Percentiles rank a stretch among this genome's conserved stretches.
phyloP scores from a whole-genome alignment of 2,113 vertebrate species.

The Kryptolebias marmoratus region DNA sequence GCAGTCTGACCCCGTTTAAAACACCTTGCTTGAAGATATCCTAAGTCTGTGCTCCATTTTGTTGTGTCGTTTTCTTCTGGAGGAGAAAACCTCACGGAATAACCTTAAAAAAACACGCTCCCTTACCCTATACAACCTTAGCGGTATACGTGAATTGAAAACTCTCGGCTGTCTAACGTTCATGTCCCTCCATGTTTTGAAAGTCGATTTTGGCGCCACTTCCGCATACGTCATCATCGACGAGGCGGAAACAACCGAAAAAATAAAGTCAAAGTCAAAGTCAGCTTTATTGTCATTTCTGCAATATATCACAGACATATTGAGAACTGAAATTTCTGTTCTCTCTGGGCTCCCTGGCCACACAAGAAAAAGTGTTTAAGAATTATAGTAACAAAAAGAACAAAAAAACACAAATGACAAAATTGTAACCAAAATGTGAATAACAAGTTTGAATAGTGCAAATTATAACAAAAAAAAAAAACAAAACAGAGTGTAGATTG shows the following conservation, averaged over 20 bases:
- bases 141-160: background rate
- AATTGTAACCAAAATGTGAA: no score
- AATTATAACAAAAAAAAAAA: no score
- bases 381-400: no score
- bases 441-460: no score
- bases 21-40: no score
- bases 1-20: background rate
- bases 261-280: background rate
- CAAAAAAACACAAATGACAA: no score
- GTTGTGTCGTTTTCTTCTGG: background rate
- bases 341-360: no score
- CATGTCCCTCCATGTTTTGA: conserved; percentile 32
- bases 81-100: background rate
- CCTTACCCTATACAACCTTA: background rate
- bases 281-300: no score
- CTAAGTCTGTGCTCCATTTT: background rate
- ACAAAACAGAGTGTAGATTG: no score
- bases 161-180: background rate
- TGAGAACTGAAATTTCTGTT: no score
- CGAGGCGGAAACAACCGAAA: background rate
- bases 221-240: conserved; percentile 51
- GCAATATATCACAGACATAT: no score
- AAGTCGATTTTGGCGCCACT: conserved; percentile 47
- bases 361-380: no score
- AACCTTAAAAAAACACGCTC: background rate